Evolutionary conservation across 2,888 invertebrate species (phyloP).

Genomic region (Plutella xylostella): DNA sequence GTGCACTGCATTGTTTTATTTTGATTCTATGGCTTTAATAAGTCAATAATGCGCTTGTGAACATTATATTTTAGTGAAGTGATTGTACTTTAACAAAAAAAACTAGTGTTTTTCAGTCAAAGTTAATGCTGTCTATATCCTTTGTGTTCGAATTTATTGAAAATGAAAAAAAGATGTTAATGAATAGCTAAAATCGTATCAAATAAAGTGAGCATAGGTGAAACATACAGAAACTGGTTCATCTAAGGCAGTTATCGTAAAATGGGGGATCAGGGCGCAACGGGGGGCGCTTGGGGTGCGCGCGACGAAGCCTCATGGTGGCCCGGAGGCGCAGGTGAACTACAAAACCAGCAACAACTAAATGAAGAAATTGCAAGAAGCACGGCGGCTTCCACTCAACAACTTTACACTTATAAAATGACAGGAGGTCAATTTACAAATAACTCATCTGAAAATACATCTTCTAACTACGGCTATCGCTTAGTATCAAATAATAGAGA

Average conservation of each 20-base stretch:
- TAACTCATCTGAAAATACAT: slow-evolving; percentile 74
- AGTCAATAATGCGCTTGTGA: slow-evolving; percentile 33
- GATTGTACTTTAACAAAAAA: slow-evolving; percentile 27
- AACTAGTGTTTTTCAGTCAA: slow-evolving; percentile 23
- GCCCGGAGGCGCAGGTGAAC: slow-evolving; percentile 60
- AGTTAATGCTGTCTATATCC: not conserved
- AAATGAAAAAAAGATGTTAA: slow-evolving; percentile 43
- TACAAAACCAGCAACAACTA: slow-evolving; percentile 56
- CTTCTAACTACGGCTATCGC: slow-evolving; percentile 80
- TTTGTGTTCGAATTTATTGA: not conserved
- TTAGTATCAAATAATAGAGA: slow-evolving; percentile 70
- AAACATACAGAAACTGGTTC: slow-evolving; percentile 58
- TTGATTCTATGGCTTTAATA: slow-evolving; percentile 20
- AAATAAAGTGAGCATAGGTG: slow-evolving; percentile 33
- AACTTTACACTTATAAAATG: slow-evolving; percentile 89
- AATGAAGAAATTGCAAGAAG: slow-evolving; percentile 60
- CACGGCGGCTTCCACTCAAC: slow-evolving; percentile 70
- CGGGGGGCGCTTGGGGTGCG: slow-evolving; percentile 70
- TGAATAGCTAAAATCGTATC: slow-evolving; percentile 30
- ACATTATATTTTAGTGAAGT: slow-evolving; percentile 51
- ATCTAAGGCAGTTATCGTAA: slow-evolving; percentile 51
- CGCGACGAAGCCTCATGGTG: slow-evolving; percentile 70
- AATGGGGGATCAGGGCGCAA: slow-evolving; percentile 65
- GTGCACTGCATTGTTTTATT: slow-evolving; percentile 4
- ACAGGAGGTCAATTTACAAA: slow-evolving; percentile 84